Evolutionary conservation across 2,888 invertebrate species (phyloP).

Genomic region (Synergus japonicus): DNA sequence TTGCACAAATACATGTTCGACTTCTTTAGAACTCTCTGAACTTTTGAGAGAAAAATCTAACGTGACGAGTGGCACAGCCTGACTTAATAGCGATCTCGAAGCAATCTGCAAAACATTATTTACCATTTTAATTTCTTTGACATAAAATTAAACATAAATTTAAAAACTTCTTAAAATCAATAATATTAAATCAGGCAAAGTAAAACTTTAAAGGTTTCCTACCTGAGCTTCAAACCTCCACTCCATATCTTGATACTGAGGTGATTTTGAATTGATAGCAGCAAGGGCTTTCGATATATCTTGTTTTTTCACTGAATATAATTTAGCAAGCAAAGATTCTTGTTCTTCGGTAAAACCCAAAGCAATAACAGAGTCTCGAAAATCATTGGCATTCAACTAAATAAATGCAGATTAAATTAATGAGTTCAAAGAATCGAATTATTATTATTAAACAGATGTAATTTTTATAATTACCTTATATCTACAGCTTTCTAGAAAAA

Average conservation of each 20-base stretch:
- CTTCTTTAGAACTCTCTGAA: conserved; percentile 60
- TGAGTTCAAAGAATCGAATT: neutral
- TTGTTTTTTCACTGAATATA: conserved; percentile 80
- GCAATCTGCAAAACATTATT: conserved; percentile 76
- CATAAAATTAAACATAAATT: neutral
- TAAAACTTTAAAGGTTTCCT: neutral
- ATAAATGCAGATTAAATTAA: neutral
- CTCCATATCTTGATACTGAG: conserved; percentile 81
- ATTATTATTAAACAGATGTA: neutral
- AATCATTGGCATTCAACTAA: conserved; percentile 78
- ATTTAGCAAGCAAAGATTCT: conserved; percentile 80
- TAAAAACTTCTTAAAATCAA: neutral
- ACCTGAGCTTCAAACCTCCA: conserved; percentile 85
- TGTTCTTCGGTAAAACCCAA: conserved; percentile 82
- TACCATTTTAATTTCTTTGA: neutral
- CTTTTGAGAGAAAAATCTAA: conserved; percentile 80
- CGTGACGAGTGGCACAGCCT: conserved; percentile 81
- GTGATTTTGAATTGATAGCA: conserved; percentile 76
- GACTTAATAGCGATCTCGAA: conserved; percentile 80
- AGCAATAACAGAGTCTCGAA: conserved; percentile 77
- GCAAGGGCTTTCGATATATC: conserved; percentile 79
- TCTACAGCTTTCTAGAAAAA: conserved; percentile 85
- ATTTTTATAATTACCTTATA: conserved; percentile 80
- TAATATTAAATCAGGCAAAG: neutral
- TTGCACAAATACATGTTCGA: conserved; percentile 76